Evolutionary conservation across 2,797 vertebrate species (phyloP), one percentile per base, ranked within the genome.

Genomic region (Nannoperca obscura): DNA sequence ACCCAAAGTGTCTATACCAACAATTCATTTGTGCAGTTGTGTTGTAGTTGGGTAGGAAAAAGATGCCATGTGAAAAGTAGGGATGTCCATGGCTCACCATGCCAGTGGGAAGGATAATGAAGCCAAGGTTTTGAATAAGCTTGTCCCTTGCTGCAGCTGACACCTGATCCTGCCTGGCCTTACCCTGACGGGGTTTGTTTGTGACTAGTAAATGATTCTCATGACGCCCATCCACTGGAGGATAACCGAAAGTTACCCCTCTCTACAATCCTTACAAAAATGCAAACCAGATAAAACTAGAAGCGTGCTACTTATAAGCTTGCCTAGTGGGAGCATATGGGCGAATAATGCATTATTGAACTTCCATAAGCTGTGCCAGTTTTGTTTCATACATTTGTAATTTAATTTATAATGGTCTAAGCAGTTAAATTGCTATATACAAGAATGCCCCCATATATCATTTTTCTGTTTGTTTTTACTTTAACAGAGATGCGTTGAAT

Each of bases 401-500:
- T 34, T 68, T 53, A 0, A 19, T 76, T 42, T 62, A 53, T 67
- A 42, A 52, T 53, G 3, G 52, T 60, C 22, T 53, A 78, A 52
- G 42, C 2, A n/a, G n/a, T n/a, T n/a, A n/a, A n/a, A n/a, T n/a
- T n/a, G n/a, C n/a, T n/a, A n/a, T n/a, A n/a, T n/a, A n/a, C n/a
- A n/a, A n/a, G n/a, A n/a, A n/a, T n/a, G n/a, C n/a, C n/a, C n/a
- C n/a, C n/a, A n/a, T n/a, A n/a, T n/a, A n/a, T n/a, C n/a, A n/a
- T n/a, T n/a, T n/a, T n/a, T n/a, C n/a, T n/a, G 0, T 64, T 40
- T 55, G 5, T 64, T 63, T 66, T 53, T 34, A 5, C 19, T 76
- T 52, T 55, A 42, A 50, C 88, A 99, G 98, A 91, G 98, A 99
- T 93, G 98, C 95, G 42, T 91, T 99, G 75, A 96, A 93, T 76